Conservation (phyloP, 2,113 vertebrate genomes). For the Dinomys branickii region DNA sequence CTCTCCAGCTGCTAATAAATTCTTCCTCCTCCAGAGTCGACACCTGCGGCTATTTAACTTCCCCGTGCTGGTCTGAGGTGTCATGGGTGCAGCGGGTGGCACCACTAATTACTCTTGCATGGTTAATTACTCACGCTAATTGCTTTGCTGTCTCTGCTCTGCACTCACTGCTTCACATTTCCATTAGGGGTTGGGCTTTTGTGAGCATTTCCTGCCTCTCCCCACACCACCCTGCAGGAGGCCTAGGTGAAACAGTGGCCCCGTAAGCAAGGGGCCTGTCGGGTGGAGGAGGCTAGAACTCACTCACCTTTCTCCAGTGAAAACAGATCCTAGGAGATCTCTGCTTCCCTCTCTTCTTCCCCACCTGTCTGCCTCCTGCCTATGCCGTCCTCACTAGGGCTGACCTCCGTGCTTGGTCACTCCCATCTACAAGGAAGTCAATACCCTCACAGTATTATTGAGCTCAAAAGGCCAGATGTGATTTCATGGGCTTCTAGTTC, state of each 20-base stretch:
- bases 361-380: too few species aligned
- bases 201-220: not conserved
- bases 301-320: not conserved
- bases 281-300: too few species aligned
- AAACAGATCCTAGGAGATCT: too few species aligned
- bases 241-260: accelerated
- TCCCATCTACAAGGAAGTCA: not conserved
- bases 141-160: slow-evolving; percentile 7
- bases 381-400: not conserved
- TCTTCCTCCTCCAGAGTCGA: not conserved
- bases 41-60: not conserved
- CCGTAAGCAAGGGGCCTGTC: too few species aligned
- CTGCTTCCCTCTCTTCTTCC: not conserved
- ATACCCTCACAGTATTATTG: not conserved
- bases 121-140: slow-evolving; percentile 6
- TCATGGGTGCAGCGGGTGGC: not conserved
- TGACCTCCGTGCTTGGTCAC: not conserved
- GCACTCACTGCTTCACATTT: not conserved
- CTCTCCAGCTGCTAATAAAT: not conserved
- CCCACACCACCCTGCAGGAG: too few species aligned
- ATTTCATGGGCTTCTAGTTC: too few species aligned
- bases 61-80: not conserved
- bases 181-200: not conserved
- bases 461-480: not conserved
- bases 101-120: not conserved